phyloP scores from a whole-genome alignment of 2,888 invertebrate species.

The Glaucopsyche alexis region DNA sequence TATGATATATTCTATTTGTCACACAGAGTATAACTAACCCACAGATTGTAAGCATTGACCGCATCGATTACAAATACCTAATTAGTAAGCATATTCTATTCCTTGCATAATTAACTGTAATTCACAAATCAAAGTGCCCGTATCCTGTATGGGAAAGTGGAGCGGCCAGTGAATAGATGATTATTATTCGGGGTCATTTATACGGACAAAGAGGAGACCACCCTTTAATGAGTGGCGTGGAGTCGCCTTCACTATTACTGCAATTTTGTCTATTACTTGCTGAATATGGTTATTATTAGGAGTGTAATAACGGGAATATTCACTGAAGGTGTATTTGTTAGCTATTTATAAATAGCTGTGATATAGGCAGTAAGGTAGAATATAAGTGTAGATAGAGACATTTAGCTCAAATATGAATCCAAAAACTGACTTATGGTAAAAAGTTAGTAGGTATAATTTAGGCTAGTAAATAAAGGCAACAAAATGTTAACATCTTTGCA shows the following conservation, averaged over 20 bases:
- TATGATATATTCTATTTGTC: not conserved
- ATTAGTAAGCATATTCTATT: conserved; percentile 49
- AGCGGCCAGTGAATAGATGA: conserved; percentile 67
- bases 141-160: conserved; percentile 76
- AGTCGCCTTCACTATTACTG: conserved; percentile 42
- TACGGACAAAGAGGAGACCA: conserved; percentile 64
- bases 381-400: too few species aligned
- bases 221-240: conserved; percentile 58
- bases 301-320: not conserved
- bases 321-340: not conserved
- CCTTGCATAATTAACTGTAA: conserved; percentile 70
- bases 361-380: too few species aligned
- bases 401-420: too few species aligned
- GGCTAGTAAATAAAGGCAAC: too few species aligned
- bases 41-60: conserved; percentile 28
- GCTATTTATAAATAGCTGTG: not conserved
- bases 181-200: conserved; percentile 76
- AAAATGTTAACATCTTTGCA: too few species aligned
- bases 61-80: conserved; percentile 38
- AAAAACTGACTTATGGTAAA: too few species aligned
- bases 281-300: conserved; percentile 16
- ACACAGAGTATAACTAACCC: not conserved
- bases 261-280: not conserved
- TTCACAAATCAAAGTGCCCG: conserved; percentile 76
- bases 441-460: too few species aligned